These are phyloP conservation scores for Acrocephalus arundinaceus DNA, from an alignment of 2,113 vertebrate species.

Conservation along the genomic window DNA sequence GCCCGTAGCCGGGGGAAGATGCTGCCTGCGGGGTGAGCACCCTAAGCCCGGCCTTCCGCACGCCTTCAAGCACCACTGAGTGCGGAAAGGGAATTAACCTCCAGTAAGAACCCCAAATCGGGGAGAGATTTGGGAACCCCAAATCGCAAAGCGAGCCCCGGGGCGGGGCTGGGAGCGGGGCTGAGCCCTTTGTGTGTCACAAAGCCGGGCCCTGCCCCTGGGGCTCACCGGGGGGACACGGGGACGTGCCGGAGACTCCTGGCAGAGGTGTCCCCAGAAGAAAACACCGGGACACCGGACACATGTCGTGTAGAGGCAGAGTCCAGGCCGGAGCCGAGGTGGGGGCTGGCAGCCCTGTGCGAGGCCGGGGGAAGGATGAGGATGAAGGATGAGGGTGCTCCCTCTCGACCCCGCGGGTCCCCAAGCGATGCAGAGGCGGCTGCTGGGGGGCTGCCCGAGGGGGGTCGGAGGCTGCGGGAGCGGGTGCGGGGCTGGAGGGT, in stretches of 20 bases:
- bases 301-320: neutral
- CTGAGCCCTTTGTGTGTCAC: neutral
- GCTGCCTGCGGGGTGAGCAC: fast-evolving
- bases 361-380: neutral
- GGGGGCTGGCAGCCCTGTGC: neutral
- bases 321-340: neutral
- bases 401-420: neutral
- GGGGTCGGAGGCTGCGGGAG: neutral
- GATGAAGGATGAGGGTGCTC: neutral
- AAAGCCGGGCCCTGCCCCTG: no score
- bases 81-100: neutral
- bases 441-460: neutral
- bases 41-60: neutral
- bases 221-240: neutral
- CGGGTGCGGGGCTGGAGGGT: neutral
- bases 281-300: neutral
- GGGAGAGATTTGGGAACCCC: neutral
- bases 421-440: neutral
- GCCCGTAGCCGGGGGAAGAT: neutral
- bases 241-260: neutral
- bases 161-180: neutral
- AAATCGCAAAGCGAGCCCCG: neutral
- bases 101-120: neutral
- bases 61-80: fast-evolving
- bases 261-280: neutral